Evolutionary conservation across 2,797 vertebrate species (phyloP).

Genomic region (Petrocephalus schoutedeni): DNA sequence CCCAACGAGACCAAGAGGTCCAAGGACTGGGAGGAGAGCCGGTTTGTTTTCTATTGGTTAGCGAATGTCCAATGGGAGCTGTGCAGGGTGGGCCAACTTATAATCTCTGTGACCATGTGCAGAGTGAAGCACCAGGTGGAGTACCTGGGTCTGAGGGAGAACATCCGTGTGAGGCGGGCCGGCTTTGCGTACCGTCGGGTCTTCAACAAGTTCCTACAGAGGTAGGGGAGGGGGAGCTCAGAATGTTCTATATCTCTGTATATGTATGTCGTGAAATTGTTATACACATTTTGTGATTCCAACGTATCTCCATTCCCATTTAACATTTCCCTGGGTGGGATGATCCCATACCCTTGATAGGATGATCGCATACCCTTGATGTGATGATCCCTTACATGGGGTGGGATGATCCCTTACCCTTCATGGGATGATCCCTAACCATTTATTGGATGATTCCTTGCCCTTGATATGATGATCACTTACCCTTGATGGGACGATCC

Average conservation of each 20-base stretch:
- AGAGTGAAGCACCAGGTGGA: conserved; percentile 91
- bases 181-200: conserved; percentile 86
- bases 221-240: conserved; percentile 51
- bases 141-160: conserved; percentile 87
- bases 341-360: background rate
- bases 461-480: background rate
- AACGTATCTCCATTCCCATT: background rate
- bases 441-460: background rate
- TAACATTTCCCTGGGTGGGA: background rate
- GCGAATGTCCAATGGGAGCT: background rate
- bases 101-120: background rate
- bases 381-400: background rate
- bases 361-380: background rate
- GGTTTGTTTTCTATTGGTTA: conserved; percentile 55
- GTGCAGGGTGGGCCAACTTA: background rate
- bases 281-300: background rate
- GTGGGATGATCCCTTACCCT: background rate
- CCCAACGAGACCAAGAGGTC: conserved; percentile 93
- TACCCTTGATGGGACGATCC: background rate
- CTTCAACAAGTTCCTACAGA: conserved; percentile 85
- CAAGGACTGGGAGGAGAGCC: conserved; percentile 92
- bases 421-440: background rate
- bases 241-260: background rate
- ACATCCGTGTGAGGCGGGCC: conserved; percentile 84
- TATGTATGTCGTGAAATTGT: background rate